Evolutionary conservation across 2,888 invertebrate species (phyloP).

Genomic region (Phoronis australis): DNA sequence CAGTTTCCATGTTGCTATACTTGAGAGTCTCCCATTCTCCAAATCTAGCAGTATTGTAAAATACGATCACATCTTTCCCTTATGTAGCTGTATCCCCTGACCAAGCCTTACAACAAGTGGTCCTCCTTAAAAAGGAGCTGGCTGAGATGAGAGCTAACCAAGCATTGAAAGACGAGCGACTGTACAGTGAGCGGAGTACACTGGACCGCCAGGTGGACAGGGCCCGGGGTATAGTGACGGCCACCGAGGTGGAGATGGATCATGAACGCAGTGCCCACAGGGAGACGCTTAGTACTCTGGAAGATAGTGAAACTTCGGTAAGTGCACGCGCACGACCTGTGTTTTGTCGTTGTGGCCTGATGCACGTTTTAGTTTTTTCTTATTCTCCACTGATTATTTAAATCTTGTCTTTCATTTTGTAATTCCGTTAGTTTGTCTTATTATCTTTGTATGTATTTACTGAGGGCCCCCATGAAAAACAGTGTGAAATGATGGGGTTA

Average conservation of each 20-base stretch:
- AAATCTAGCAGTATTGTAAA: too few species aligned
- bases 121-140: constrained; percentile 50
- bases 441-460: too few species aligned
- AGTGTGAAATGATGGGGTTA: too few species aligned
- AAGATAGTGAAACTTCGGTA: constrained; percentile 46
- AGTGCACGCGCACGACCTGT: too few species aligned
- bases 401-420: too few species aligned
- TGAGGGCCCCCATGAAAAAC: too few species aligned
- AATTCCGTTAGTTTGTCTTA: too few species aligned
- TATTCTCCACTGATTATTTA: background rate
- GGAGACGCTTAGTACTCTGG: constrained; percentile 46
- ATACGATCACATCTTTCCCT: background rate
- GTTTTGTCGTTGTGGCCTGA: background rate
- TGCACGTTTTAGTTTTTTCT: background rate
- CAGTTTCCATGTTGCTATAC: too few species aligned
- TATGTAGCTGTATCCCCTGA: constrained; percentile 40
- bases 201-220: constrained; percentile 36
- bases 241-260: constrained; percentile 35
- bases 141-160: constrained; percentile 48
- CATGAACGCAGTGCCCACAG: constrained; percentile 47
- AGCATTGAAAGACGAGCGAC: constrained; percentile 10
- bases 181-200: background rate
- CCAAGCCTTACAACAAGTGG: constrained; percentile 50
- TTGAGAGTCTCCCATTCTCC: too few species aligned
- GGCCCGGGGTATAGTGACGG: constrained; percentile 31